Evolutionary conservation across 1,140 invertebrate genomes (phyloP).

Genomic region (Melitaea cinxia): DNA sequence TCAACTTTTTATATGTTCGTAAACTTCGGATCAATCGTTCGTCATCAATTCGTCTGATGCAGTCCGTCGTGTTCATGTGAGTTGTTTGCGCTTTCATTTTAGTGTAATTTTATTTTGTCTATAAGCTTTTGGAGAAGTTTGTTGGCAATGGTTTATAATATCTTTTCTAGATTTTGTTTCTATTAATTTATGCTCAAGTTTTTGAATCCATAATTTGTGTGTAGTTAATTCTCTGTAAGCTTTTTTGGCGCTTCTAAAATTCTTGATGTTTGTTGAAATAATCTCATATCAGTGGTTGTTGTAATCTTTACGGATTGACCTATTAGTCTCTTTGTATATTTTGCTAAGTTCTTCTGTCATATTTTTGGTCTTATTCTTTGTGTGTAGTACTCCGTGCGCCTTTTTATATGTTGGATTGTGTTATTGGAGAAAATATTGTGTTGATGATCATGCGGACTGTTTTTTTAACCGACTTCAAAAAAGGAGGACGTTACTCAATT

Average conservation of each 20-base stretch:
- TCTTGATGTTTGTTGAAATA: background rate
- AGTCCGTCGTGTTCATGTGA: too few relatives aligned
- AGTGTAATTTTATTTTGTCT: constrained; percentile 2
- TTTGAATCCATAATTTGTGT: background rate
- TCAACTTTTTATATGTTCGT: background rate
- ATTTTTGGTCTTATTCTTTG: background rate
- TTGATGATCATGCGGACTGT: too few relatives aligned
- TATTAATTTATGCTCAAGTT: background rate
- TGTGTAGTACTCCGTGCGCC: too few relatives aligned
- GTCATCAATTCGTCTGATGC: too few relatives aligned
- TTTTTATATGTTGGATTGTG: too few relatives aligned
- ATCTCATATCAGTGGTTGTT: background rate
- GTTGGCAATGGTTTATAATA: background rate
- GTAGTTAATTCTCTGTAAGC: background rate
- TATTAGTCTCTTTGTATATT: background rate
- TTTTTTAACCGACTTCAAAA: too few relatives aligned
- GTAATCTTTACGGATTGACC: background rate
- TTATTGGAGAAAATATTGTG: too few relatives aligned
- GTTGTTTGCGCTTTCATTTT: too few relatives aligned
- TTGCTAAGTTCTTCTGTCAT: background rate
- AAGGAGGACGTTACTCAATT: too few relatives aligned
- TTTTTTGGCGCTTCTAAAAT: background rate
- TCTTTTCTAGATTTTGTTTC: background rate
- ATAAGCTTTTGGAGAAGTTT: constrained; percentile 1
- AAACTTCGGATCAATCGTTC: background rate